Percentiles rank a stretch among this genome's conserved stretches.
Conservation (phyloP, 1,140 invertebrate species). For the Megalonaias nervosa region DNA sequence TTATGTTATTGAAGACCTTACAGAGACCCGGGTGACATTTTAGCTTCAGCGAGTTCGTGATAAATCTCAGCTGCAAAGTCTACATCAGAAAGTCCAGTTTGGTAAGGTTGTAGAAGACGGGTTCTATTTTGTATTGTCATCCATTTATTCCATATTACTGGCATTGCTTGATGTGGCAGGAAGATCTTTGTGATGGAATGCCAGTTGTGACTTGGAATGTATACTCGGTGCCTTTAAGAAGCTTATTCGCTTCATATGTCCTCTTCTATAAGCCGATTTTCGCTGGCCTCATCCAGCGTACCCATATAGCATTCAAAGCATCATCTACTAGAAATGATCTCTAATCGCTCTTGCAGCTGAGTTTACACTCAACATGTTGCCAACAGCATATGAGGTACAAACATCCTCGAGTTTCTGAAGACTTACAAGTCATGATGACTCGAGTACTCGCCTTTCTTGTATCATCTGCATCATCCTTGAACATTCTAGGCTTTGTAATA, state of each 20-base stretch:
- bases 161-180: no score
- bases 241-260: no score
- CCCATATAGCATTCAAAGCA: constrained; percentile 30
- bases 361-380: constrained; percentile 69
- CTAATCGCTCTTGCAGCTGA: constrained; percentile 68
- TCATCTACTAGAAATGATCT: constrained; percentile 62
- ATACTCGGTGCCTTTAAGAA: no score
- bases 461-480: no score
- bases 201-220: no score
- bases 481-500: no score
- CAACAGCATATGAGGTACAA: constrained; percentile 54
- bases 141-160: no score
- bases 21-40: neutral
- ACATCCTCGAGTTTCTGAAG: constrained; percentile 45
- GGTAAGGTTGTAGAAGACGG: no score
- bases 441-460: no score
- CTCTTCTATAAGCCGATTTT: neutral
- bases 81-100: neutral
- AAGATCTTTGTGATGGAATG: no score
- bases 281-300: neutral
- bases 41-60: neutral
- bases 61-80: neutral
- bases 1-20: neutral
- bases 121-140: no score
- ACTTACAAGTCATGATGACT: constrained; percentile 8